phyloP scores from a whole-genome alignment of 2,113 vertebrate genomes.

The Saguinus imperator region DNA sequence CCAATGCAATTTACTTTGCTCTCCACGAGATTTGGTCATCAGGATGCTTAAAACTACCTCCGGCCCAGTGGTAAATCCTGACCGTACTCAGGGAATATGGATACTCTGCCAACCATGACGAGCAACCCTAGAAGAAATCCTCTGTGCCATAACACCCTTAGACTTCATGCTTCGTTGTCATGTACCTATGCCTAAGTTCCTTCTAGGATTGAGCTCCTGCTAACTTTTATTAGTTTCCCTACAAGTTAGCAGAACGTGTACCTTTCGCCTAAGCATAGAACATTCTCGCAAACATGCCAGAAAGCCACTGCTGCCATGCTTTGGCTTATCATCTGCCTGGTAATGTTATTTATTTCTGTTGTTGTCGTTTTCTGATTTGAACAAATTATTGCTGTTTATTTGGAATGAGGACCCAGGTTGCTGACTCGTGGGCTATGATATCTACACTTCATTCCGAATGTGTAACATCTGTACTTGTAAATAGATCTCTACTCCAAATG shows the following conservation, averaged over 20 bases:
- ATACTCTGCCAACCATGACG: rapidly evolving
- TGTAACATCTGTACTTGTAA: not conserved
- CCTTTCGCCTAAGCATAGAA: not conserved
- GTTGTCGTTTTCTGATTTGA: too few relatives aligned
- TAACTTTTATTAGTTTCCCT: not conserved
- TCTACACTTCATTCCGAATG: not conserved
- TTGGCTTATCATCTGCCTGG: not conserved
- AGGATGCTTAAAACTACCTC: not conserved
- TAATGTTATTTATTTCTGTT: too few relatives aligned
- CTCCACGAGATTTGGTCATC: not conserved
- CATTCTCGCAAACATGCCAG: not conserved
- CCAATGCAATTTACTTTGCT: not conserved
- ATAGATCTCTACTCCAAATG: not conserved
- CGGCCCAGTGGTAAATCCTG: rapidly evolving
- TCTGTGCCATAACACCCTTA: not conserved
- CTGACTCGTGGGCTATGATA: not conserved
- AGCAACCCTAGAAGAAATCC: not conserved
- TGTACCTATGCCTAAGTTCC: not conserved
- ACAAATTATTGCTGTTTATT: not conserved
- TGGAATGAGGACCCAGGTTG: not conserved
- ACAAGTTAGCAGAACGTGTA: not conserved
- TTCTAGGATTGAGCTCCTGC: not conserved
- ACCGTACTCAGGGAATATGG: not conserved
- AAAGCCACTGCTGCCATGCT: not conserved
- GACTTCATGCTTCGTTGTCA: not conserved